These are phyloP conservation scores for Empis stercorea DNA, from an alignment of 2,888 invertebrate species.

Conservation along the genomic window DNA sequence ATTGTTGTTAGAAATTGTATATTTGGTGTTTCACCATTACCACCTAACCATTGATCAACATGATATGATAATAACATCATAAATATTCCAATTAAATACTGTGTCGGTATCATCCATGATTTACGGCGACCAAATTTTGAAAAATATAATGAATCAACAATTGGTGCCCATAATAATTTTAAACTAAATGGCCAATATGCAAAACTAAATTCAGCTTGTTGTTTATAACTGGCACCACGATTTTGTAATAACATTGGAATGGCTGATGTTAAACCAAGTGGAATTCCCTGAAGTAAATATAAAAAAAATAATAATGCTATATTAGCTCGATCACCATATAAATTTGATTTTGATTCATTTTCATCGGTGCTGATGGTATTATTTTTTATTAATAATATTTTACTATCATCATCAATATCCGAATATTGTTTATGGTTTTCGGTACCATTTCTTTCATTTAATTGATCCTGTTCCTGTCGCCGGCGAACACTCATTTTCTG, in stretches of 20 bases:
- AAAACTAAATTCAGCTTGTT: slow-evolving; percentile 91
- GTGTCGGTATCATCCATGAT: slow-evolving; percentile 88
- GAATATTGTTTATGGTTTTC: background rate
- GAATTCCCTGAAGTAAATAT: slow-evolving; percentile 90
- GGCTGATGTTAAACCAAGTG: slow-evolving; percentile 84
- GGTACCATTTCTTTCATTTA: background rate
- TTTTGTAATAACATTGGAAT: slow-evolving; percentile 93
- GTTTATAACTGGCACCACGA: slow-evolving; percentile 81
- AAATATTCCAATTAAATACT: slow-evolving; percentile 78
- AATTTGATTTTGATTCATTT: slow-evolving; percentile 32
- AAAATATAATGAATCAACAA: slow-evolving; percentile 87
- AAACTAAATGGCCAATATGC: slow-evolving; percentile 86
- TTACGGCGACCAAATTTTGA: slow-evolving; percentile 81
- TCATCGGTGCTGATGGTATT: background rate
- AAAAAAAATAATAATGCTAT: slow-evolving; percentile 80
- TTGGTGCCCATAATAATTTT: slow-evolving; percentile 95
- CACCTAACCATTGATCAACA: slow-evolving; percentile 66
- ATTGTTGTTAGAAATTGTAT: slow-evolving; percentile 66
- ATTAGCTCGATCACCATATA: slow-evolving; percentile 64
- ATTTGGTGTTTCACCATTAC: slow-evolving; percentile 45
- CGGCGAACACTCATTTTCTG: background rate
- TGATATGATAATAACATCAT: slow-evolving; percentile 76
- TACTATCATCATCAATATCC: background rate
- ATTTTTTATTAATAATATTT: background rate
- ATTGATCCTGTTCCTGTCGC: background rate